Conservation (phyloP, 2,888 invertebrate genomes). For the Athalia circularis region DNA sequence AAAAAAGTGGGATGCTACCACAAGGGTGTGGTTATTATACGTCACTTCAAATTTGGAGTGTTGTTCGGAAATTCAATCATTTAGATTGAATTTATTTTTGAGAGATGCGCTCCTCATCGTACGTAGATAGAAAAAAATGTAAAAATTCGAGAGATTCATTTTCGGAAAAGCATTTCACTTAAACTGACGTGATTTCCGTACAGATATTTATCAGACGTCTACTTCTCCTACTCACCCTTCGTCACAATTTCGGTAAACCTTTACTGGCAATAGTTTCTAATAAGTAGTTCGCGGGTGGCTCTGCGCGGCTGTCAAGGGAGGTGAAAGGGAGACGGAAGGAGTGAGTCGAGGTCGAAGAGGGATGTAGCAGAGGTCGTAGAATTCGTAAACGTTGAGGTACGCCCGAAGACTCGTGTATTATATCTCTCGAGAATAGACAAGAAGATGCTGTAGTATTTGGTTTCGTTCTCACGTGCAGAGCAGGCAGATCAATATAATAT, state of each 20-base stretch:
- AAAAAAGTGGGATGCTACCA: too few relatives aligned
- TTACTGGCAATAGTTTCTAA: conserved; percentile 12
- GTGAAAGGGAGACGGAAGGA: background rate
- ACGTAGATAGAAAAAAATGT: too few relatives aligned
- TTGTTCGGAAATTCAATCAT: background rate
- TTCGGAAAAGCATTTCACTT: too few relatives aligned
- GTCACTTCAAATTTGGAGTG: background rate
- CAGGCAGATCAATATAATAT: background rate
- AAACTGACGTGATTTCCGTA: too few relatives aligned
- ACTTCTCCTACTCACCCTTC: background rate
- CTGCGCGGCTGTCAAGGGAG: background rate
- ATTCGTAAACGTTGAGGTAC: conserved; percentile 18
- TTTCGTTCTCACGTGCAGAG: conserved; percentile 27
- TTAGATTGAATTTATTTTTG: background rate
- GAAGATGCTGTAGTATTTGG: conserved; percentile 28
- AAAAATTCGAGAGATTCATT: too few relatives aligned
- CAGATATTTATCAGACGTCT: too few relatives aligned
- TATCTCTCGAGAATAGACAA: conserved; percentile 11
- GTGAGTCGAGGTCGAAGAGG: background rate
- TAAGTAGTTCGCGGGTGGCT: background rate
- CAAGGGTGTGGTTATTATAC: too few relatives aligned
- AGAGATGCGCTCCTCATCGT: background rate
- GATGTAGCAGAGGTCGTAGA: conserved; percentile 30
- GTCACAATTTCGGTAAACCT: background rate
- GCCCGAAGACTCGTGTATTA: background rate